A percentile compares a stretch with the other conserved stretches of the same genome.
Evolutionary conservation across 2,113 vertebrate species (phyloP).

Genomic region (Tetraodon nigroviridis): DNA sequence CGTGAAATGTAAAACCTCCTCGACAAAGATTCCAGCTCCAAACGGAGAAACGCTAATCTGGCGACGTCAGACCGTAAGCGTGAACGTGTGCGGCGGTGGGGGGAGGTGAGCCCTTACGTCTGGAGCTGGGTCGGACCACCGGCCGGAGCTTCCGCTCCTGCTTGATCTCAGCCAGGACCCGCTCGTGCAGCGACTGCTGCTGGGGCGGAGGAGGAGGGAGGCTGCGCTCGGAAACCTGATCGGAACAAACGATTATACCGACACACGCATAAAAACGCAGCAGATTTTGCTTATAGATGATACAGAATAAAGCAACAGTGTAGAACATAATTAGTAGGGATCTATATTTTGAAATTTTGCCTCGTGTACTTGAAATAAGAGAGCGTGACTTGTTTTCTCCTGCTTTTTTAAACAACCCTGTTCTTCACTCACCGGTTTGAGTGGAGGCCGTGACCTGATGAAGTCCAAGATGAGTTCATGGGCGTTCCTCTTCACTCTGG

Average conservation of each 20-base stretch:
- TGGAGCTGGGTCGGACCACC: constrained; percentile 64
- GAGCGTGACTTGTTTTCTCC: no score
- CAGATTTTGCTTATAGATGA: no score
- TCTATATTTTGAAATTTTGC: no score
- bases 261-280: no score
- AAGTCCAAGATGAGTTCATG: constrained; percentile 92
- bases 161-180: constrained; percentile 88
- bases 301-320: no score
- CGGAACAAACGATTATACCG: not conserved
- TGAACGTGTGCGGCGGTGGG: no score
- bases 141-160: constrained; percentile 87
- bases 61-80: not conserved
- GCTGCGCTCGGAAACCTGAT: constrained; percentile 82
- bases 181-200: constrained; percentile 84
- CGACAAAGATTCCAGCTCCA: not conserved
- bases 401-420: no score
- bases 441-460: constrained; percentile 89
- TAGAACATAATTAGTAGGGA: no score
- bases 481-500: constrained; percentile 87
- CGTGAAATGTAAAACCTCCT: constrained; percentile 29
- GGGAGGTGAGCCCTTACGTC: constrained; percentile 70
- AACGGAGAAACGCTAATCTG: not conserved
- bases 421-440: constrained; percentile 82
- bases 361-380: no score
- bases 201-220: constrained; percentile 83